Evolutionary conservation across 2,113 vertebrate genomes (phyloP).

Genomic region (Garra rufa): DNA sequence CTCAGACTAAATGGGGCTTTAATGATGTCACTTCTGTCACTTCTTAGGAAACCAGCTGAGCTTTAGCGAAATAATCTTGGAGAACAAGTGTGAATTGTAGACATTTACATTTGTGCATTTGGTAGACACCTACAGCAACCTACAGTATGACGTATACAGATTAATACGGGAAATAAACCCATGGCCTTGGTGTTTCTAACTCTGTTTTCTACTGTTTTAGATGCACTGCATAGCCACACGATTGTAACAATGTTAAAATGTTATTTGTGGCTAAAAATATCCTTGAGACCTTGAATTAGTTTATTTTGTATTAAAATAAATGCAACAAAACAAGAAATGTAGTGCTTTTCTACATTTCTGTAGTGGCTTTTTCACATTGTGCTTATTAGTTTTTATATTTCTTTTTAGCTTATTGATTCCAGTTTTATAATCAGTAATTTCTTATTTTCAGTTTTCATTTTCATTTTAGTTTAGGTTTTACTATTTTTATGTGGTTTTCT

Average conservation of each 20-base stretch:
- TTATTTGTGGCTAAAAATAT: background rate
- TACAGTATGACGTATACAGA: background rate
- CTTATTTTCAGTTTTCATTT: no score
- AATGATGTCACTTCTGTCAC: constrained; percentile 15
- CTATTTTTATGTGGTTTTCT: no score
- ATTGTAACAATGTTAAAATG: background rate
- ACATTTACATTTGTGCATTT: background rate
- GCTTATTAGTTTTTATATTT: no score
- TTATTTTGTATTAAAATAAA: background rate
- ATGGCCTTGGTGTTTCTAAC: background rate
- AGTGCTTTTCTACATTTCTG: no score
- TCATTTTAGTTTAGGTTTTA: no score
- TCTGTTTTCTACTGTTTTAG: background rate
- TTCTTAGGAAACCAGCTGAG: background rate
- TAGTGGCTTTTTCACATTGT: no score
- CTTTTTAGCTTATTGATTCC: no score
- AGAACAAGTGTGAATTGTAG: background rate
- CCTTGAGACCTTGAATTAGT: background rate
- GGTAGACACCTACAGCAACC: background rate
- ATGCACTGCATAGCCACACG: background rate
- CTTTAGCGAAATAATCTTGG: background rate
- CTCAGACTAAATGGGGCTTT: background rate
- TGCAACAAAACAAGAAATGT: background rate
- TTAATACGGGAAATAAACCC: background rate
- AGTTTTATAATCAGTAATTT: no score